Evolutionary conservation across 2,797 vertebrate genomes (phyloP).

Genomic region (Micropoecilia bifurca): DNA sequence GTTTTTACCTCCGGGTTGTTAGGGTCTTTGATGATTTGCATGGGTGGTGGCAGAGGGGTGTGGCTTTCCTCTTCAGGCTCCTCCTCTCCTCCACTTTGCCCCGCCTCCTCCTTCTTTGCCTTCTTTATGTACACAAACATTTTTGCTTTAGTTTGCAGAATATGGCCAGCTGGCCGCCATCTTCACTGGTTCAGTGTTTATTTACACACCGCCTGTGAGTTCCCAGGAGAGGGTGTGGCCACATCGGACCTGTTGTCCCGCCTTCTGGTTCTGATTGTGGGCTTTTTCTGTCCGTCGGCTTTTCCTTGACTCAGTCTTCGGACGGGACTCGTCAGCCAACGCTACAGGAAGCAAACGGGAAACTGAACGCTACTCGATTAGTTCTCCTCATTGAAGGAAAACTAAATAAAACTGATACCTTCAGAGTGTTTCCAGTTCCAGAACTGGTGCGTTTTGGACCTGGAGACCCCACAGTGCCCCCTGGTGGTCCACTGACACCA

Average conservation of each 20-base stretch:
- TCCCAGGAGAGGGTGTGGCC: slow-evolving; percentile 87
- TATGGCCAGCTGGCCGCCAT: not conserved
- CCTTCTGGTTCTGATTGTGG: slow-evolving; percentile 85
- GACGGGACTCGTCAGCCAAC: slow-evolving; percentile 88
- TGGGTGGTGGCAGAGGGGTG: slow-evolving; percentile 90
- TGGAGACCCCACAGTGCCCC: slow-evolving; percentile 79
- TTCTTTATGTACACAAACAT: slow-evolving; percentile 49
- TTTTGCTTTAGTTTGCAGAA: not conserved
- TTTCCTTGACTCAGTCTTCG: slow-evolving; percentile 92
- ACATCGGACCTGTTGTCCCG: slow-evolving; percentile 84
- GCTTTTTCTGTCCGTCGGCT: slow-evolving; percentile 89
- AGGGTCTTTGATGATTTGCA: slow-evolving; percentile 96
- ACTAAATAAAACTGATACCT: slow-evolving; percentile 61
- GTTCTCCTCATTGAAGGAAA: not conserved
- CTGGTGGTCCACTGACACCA: slow-evolving; percentile 46
- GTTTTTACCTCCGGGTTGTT: slow-evolving; percentile 78
- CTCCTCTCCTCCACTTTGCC: slow-evolving; percentile 90
- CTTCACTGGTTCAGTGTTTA: not conserved
- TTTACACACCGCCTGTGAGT: slow-evolving; percentile 75
- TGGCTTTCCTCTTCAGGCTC: slow-evolving; percentile 93
- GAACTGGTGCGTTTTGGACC: slow-evolving; percentile 87
- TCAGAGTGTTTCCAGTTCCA: slow-evolving; percentile 90
- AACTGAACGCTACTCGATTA: not conserved
- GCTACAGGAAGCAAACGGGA: slow-evolving; percentile 37
- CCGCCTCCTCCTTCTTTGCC: slow-evolving; percentile 68